phyloP scores from a whole-genome alignment of 1,140 invertebrate genomes.

The Polypedilum pembai region DNA sequence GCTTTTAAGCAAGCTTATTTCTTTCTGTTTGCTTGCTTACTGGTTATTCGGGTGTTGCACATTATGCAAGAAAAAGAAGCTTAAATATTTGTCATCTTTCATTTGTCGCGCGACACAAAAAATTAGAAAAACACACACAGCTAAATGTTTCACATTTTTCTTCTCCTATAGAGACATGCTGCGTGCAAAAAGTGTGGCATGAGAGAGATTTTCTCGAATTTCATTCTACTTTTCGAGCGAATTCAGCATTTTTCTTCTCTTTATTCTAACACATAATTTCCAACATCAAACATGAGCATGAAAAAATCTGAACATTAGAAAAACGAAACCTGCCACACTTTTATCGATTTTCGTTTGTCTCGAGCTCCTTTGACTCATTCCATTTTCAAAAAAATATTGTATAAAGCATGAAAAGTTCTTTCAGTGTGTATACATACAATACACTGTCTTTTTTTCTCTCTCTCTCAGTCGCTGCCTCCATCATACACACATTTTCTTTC shows the following conservation, averaged over 20 bases:
- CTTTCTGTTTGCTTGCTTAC: too few relatives aligned
- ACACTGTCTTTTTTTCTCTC: not conserved
- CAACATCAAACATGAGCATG: constrained; percentile 4
- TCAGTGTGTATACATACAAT: too few relatives aligned
- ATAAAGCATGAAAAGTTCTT: too few relatives aligned
- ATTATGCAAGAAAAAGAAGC: too few relatives aligned
- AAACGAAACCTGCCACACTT: constrained; percentile 2
- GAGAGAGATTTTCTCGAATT: not conserved
- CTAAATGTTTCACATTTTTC: not conserved
- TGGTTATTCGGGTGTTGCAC: too few relatives aligned
- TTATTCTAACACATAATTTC: not conserved
- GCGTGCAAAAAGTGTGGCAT: constrained; percentile 3
- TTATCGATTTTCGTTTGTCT: not conserved
- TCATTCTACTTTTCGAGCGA: not conserved
- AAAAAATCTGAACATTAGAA: constrained; percentile 14
- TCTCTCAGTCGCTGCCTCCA: not conserved
- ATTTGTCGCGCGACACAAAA: not conserved
- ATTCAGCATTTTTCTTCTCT: constrained; percentile 10
- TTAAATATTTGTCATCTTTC: too few relatives aligned
- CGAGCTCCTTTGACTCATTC: not conserved
- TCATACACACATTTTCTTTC: not conserved
- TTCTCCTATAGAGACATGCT: not conserved
- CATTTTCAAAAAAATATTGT: too few relatives aligned
- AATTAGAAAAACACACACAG: not conserved
- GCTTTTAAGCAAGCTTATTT: too few relatives aligned